Evolutionary conservation across 2,797 vertebrate genomes (phyloP).

Genomic region (Thaleichthys pacificus): DNA sequence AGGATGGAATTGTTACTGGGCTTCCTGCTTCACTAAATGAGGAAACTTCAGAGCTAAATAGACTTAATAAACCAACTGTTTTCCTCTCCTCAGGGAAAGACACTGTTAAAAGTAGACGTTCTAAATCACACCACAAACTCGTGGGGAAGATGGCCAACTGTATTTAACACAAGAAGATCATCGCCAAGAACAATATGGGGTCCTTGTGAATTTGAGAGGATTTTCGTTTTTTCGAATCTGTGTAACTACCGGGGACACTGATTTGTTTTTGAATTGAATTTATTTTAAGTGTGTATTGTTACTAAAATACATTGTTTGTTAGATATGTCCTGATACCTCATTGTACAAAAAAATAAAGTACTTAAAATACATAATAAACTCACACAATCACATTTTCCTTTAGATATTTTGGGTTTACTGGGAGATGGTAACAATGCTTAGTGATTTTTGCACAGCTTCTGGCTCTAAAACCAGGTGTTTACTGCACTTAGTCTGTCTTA

Average conservation of each 20-base stretch:
- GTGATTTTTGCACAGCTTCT: not conserved
- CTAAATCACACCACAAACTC: not conserved
- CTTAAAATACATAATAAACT: not conserved
- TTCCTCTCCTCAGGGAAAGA: not conserved
- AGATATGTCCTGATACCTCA: too few species aligned
- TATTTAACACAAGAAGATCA: not conserved
- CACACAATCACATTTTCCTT: not conserved
- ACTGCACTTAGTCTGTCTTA: slow-evolving; percentile 62
- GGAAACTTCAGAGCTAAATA: not conserved
- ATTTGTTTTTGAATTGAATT: not conserved
- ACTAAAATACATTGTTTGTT: not conserved
- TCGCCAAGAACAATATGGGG: not conserved
- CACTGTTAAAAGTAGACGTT: not conserved
- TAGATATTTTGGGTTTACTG: not conserved
- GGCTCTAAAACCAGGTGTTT: slow-evolving; percentile 24
- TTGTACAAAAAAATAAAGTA: not conserved
- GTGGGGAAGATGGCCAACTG: not conserved
- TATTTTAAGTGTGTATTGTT: not conserved
- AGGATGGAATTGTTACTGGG: slow-evolving; percentile 32
- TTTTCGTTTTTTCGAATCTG: not conserved
- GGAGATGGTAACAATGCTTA: not conserved
- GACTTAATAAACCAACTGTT: too few species aligned
- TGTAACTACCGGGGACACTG: not conserved
- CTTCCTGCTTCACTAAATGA: slow-evolving; percentile 12
- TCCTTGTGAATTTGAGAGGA: too few species aligned